Base-by-base conservation (phyloP, 1,140 invertebrate genomes). In the Pygmarrhopalites habei region DNA sequence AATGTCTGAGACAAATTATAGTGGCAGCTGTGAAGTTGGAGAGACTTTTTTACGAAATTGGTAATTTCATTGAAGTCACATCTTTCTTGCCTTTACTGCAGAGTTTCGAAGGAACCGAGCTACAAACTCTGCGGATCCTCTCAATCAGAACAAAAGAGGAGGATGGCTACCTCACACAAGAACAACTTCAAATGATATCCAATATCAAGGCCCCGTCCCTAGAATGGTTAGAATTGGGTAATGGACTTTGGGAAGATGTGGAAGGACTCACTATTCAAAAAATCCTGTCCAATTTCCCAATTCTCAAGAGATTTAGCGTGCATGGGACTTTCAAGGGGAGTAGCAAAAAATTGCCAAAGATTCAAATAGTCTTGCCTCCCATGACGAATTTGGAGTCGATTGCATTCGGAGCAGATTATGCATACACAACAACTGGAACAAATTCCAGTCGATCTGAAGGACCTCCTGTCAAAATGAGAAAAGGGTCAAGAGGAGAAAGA, bases 221-320 rank as follows among this genome's bases (percentile, higher is more conserved):
- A 21, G 44, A 62, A 43, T 7, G 28, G 15, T 43, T 66, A 14
- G 60, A 66, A 25, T 28, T 66, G 14, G 65, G 65, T 1, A 58
- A 62, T 39, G 44, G 55, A 1, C 35, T 62, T 1, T 67, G 60
- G 62, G 62, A 60, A 28, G 62, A 68, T 53, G 32, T 61, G 15
- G 41, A 55, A 10, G 28, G 2, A 5, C 2, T 23, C 1, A 47
- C 56, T 14, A 2, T 68, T 0, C 44, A 61, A 29, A 53, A 61
- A 53, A 25, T 68, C 5, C 55, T 68, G 7, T 21, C 58, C 4
- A 25, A 35, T 2, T 64, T 53, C 30, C 14, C 51, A 51, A 46
- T 32, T 15, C 14, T 64, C 0, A 44, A 61, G 23, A 43, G 12
- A 21, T 25, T 64, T 12, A 61, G 43, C 1, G 46, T 68, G 19